Conservation (phyloP, 2,797 vertebrate genomes). For the Anguilla megastoma region DNA sequence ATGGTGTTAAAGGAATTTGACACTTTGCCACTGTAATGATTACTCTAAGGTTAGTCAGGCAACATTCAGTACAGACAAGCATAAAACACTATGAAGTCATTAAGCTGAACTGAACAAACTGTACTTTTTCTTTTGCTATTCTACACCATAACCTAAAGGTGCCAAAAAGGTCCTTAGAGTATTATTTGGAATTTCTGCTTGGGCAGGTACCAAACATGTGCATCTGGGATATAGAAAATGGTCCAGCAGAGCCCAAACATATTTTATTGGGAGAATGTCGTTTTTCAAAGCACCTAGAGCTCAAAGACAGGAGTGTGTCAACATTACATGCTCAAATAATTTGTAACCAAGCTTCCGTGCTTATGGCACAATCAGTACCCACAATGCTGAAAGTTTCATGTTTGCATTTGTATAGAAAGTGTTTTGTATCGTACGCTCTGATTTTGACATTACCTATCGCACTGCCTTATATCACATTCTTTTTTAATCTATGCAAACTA, state of each 20-base stretch:
- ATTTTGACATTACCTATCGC: conserved; percentile 11
- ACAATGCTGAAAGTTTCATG: not conserved
- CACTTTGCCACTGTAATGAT: not conserved
- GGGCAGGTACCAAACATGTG: conserved; percentile 2
- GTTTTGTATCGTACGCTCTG: not conserved
- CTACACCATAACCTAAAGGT: not conserved
- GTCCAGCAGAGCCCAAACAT: not conserved
- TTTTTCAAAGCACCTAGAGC: conserved; percentile 13
- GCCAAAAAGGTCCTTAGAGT: not conserved
- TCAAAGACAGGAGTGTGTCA: conserved; percentile 20
- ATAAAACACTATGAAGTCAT: conserved; percentile 12
- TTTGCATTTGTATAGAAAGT: not conserved
- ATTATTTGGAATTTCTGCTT: conserved; percentile 10
- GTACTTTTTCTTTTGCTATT: not conserved
- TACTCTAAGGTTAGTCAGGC: not conserved
- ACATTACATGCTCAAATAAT: not conserved
- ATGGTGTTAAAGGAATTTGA: not conserved
- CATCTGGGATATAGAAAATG: conserved; percentile 1
- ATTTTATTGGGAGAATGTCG: conserved; percentile 11
- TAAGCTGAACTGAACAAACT: not conserved
- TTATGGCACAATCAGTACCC: not conserved
- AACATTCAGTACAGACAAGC: not conserved
- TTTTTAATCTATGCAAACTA: conserved; percentile 25
- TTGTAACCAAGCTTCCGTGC: not conserved
- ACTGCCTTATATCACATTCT: not conserved